Evolutionary conservation across 2,888 invertebrate species (phyloP).

Genomic region (Agonopterix arenella): DNA sequence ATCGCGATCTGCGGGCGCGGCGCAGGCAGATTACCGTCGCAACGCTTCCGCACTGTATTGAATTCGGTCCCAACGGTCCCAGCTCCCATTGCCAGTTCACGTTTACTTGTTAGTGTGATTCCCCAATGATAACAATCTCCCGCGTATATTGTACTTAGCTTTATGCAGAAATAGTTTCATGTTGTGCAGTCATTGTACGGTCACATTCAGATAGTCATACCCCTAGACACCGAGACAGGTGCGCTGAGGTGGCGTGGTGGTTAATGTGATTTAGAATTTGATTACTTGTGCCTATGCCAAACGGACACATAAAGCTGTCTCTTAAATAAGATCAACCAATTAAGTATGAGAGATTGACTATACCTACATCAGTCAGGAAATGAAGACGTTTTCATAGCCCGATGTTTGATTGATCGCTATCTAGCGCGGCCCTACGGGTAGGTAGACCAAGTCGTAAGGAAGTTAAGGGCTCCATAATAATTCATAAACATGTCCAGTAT

Average conservation of each 20-base stretch:
- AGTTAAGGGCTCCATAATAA: too few species aligned
- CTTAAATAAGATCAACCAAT: too few species aligned
- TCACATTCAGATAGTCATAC: conserved; percentile 7
- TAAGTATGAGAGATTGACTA: too few species aligned
- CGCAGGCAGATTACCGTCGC: conserved; percentile 56
- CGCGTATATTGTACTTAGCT: conserved; percentile 30
- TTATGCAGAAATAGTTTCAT: conserved; percentile 26
- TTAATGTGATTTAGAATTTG: not conserved
- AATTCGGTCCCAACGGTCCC: conserved; percentile 50
- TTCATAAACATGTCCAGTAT: too few species aligned
- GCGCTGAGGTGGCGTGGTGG: not conserved
- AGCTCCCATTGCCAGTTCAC: conserved; percentile 55
- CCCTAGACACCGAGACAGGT: not conserved
- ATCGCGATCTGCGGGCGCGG: conserved; percentile 62
- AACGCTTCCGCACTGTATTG: conserved; percentile 67
- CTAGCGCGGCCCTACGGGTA: too few species aligned
- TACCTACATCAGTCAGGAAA: too few species aligned
- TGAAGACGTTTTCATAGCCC: too few species aligned
- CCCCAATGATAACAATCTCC: conserved; percentile 61
- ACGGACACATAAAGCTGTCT: not conserved
- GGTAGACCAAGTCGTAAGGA: too few species aligned
- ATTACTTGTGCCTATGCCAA: not conserved
- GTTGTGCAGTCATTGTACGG: conserved; percentile 18
- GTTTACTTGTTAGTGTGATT: conserved; percentile 70
- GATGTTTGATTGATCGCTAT: too few species aligned